Conservation (phyloP, 2,888 invertebrate genomes). For the Diplazon laetatorius region DNA sequence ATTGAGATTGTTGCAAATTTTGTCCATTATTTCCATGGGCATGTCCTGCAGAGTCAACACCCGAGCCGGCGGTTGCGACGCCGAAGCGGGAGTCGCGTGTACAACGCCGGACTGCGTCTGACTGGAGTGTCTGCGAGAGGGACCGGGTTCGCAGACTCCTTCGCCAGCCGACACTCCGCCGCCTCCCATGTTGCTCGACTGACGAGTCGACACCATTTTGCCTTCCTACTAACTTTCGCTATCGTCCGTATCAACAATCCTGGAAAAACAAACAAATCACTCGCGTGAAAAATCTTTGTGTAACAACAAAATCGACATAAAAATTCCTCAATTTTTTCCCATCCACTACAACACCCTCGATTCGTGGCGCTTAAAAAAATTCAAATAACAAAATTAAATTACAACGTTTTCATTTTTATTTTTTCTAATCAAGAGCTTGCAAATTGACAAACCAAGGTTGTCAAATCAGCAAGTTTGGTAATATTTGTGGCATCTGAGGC, state of each 20-base stretch:
- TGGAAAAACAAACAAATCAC: too few relatives aligned
- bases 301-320: too few relatives aligned
- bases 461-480: too few relatives aligned
- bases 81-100: constrained; percentile 4
- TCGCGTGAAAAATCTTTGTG: too few relatives aligned
- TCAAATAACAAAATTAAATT: too few relatives aligned
- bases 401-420: too few relatives aligned
- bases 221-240: constrained; percentile 31
- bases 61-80: constrained; percentile 61
- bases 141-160: constrained; percentile 71
- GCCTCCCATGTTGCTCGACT: constrained; percentile 83
- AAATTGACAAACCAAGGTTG: too few relatives aligned
- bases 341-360: too few relatives aligned
- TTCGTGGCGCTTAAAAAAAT: too few relatives aligned
- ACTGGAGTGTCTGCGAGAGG: constrained; percentile 73
- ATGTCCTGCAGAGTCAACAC: constrained; percentile 86
- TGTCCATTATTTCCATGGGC: constrained; percentile 91
- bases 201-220: constrained; percentile 85
- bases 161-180: constrained; percentile 78
- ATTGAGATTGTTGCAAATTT: constrained; percentile 89
- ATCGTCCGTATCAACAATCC: constrained; percentile 62
- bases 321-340: too few relatives aligned
- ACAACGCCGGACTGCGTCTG: constrained; percentile 66
- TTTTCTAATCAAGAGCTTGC: too few relatives aligned
- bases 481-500: too few relatives aligned